These are phyloP conservation scores for Chaetogeoica ovagalla DNA, from an alignment of 2,888 invertebrate genomes.

Conservation along the genomic window DNA sequence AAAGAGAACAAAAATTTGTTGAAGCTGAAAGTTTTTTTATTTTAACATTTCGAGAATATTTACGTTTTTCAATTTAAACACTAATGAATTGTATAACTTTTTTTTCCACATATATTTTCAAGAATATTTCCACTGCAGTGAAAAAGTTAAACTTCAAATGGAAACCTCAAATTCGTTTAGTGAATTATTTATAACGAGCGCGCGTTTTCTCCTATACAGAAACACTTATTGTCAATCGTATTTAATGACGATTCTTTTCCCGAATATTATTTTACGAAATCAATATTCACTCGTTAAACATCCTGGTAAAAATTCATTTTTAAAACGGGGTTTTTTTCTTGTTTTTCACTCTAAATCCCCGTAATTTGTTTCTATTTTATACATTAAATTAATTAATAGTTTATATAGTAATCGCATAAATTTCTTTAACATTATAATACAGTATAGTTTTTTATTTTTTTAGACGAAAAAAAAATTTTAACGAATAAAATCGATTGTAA, in stretches of 20 bases:
- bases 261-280: too few species aligned
- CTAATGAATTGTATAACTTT: conserved; percentile 43
- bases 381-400: too few species aligned
- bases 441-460: too few species aligned
- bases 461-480: too few species aligned
- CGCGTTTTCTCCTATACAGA: background rate
- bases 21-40: conserved; percentile 35
- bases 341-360: too few species aligned
- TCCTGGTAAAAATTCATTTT: too few species aligned
- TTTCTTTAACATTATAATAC: too few species aligned
- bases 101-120: conserved; percentile 13
- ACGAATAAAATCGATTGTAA: background rate
- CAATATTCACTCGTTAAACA: too few species aligned
- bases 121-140: conserved; percentile 3
- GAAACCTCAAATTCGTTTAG: background rate
- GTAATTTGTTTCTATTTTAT: too few species aligned
- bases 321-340: too few species aligned
- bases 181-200: conserved; percentile 10
- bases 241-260: background rate
- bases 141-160: conserved; percentile 28
- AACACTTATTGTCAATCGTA: background rate
- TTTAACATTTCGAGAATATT: conserved; percentile 4
- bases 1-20: conserved; percentile 27
- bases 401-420: too few species aligned
- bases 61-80: conserved; percentile 46